Evolutionary conservation across 2,797 vertebrate genomes (phyloP).

Genomic region (Phalloptychus januarius): DNA sequence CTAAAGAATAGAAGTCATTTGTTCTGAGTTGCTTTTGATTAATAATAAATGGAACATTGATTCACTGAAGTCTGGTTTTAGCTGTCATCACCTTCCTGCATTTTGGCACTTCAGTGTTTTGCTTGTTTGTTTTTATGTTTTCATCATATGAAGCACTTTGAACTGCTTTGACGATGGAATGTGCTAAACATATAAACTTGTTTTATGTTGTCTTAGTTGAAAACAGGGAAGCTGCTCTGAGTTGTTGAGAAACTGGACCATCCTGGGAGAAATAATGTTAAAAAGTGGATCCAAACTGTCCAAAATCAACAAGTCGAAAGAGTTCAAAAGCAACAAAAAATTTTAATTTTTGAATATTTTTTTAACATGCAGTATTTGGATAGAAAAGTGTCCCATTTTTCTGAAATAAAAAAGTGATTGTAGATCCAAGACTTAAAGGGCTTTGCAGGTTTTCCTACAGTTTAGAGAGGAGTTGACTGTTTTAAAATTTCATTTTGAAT

Average conservation of each 20-base stretch:
- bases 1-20: not conserved
- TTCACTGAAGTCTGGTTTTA: not conserved
- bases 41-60: not conserved
- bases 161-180: not conserved
- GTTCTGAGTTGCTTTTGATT: not conserved
- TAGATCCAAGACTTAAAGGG: not conserved
- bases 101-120: not conserved
- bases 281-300: not conserved
- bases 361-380: not conserved
- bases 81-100: not conserved
- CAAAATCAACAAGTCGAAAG: not conserved
- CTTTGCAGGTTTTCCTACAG: too few species aligned
- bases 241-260: not conserved
- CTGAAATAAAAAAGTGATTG: not conserved
- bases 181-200: not conserved
- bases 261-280: not conserved
- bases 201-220: not conserved
- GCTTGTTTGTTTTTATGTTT: not conserved
- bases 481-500: not conserved
- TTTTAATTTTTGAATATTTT: not conserved
- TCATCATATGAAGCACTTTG: not conserved
- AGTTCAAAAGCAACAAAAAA: not conserved
- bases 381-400: not conserved
- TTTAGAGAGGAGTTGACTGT: not conserved
- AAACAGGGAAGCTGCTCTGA: not conserved